phyloP scores from a whole-genome alignment of 2,888 invertebrate genomes.

The Pterostichus niger region DNA sequence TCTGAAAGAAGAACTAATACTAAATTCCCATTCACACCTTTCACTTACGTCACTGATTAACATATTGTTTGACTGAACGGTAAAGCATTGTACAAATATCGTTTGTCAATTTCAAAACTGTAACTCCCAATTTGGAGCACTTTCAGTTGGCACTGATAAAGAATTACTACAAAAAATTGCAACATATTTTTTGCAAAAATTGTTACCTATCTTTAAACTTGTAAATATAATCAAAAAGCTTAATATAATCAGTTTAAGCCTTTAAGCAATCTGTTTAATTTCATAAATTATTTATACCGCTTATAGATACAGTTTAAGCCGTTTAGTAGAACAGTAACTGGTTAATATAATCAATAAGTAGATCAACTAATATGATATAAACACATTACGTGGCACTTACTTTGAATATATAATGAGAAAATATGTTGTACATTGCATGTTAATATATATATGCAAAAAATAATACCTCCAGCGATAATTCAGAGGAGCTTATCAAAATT shows the following conservation, averaged over 20 bases:
- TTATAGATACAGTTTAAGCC: slow-evolving; percentile 22
- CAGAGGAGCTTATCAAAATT: slow-evolving; percentile 31
- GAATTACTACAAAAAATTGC: neutral
- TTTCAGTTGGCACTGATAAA: neutral
- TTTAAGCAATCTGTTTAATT: neutral
- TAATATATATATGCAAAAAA: slow-evolving; percentile 26
- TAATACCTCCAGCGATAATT: slow-evolving; percentile 2
- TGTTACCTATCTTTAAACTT: too few relatives aligned
- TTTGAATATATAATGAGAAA: slow-evolving; percentile 37
- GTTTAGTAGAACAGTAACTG: slow-evolving; percentile 35
- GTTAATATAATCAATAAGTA: slow-evolving; percentile 44
- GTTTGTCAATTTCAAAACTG: slow-evolving; percentile 4
- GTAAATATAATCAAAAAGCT: too few relatives aligned
- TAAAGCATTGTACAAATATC: neutral
- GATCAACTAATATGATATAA: slow-evolving; percentile 36
- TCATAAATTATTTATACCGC: neutral
- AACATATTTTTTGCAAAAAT: neutral
- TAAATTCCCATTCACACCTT: neutral
- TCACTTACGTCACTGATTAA: neutral
- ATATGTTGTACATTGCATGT: slow-evolving; percentile 31
- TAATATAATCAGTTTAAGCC: too few relatives aligned
- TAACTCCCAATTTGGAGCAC: slow-evolving; percentile 2
- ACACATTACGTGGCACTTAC: slow-evolving; percentile 37
- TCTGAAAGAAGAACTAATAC: neutral
- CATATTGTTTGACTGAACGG: neutral